Conservation (phyloP, 1,140 invertebrate species). For the Aphelinus atriplicis region DNA sequence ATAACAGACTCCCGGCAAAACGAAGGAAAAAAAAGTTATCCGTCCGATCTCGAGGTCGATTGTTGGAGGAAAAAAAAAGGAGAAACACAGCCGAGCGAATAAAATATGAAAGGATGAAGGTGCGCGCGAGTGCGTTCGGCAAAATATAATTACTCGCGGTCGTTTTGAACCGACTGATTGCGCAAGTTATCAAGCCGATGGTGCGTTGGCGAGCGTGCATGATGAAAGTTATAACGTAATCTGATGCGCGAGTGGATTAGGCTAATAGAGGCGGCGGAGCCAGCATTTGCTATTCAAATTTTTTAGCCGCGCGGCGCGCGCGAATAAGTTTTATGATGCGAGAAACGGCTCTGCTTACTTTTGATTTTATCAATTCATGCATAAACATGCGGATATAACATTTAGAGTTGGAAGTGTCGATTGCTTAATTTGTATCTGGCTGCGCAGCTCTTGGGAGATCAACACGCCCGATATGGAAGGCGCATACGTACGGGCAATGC, state of each 20-base stretch:
- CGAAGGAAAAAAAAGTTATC: neutral
- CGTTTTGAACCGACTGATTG: conserved; percentile 15
- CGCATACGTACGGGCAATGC: no score
- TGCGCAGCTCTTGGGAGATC: no score
- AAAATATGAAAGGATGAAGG: neutral
- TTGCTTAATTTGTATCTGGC: conserved; percentile 19
- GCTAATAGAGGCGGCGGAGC: conserved; percentile 20
- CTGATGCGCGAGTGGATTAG: conserved; percentile 16
- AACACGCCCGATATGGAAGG: no score
- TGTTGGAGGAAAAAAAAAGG: conserved; percentile 10
- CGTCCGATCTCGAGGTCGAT: neutral
- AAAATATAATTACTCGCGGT: neutral
- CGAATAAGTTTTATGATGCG: conserved; percentile 36
- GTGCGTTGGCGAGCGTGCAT: neutral
- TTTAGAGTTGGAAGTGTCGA: conserved; percentile 17
- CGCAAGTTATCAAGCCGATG: neutral
- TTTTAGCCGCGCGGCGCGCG: conserved; percentile 3
- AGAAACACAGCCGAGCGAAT: neutral
- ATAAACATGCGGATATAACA: conserved; percentile 26
- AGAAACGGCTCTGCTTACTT: conserved; percentile 34
- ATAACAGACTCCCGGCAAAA: conserved; percentile 1
- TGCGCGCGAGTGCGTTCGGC: no score
- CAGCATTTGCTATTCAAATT: conserved; percentile 38
- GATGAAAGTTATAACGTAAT: conserved; percentile 9
- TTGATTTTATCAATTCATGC: conserved; percentile 36